A percentile compares a stretch with the other conserved stretches of the same genome.
phyloP scores from a whole-genome alignment of 2,113 vertebrate genomes.

The Pygoscelis antarcticus region DNA sequence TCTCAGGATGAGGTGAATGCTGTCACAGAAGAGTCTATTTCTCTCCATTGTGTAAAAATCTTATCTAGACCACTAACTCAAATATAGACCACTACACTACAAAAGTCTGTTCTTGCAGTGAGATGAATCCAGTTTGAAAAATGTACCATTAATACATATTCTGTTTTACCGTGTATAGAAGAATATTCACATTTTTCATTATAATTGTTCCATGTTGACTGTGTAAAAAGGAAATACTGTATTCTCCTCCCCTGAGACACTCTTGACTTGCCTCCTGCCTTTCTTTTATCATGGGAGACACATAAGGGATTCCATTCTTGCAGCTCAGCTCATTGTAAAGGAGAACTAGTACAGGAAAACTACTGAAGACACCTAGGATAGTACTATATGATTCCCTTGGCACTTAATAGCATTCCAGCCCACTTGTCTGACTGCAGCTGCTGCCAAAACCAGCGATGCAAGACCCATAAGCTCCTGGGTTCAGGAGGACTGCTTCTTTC shows the following conservation, averaged over 20 bases:
- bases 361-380: not conserved
- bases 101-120: not conserved
- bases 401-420: slow-evolving; percentile 2
- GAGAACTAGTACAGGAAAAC: not conserved
- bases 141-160: not conserved
- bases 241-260: not conserved
- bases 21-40: not conserved
- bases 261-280: not conserved
- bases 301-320: not conserved
- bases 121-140: not conserved
- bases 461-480: not conserved
- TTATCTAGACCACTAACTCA: not conserved
- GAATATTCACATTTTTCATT: not conserved
- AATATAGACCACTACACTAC: not conserved
- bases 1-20: not conserved
- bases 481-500: not conserved
- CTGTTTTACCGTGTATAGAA: not conserved
- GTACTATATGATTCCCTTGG: not conserved
- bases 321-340: not conserved
- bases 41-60: not conserved
- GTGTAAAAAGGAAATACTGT: not conserved
- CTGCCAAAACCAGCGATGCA: slow-evolving; percentile 11
- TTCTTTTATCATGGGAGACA: not conserved
- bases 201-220: not conserved
- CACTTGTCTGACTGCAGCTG: slow-evolving; percentile 7